Evolutionary conservation across 35 echinoderm and acorn worm species (phyloP).

Genomic region (Apostichopus japonicus): DNA sequence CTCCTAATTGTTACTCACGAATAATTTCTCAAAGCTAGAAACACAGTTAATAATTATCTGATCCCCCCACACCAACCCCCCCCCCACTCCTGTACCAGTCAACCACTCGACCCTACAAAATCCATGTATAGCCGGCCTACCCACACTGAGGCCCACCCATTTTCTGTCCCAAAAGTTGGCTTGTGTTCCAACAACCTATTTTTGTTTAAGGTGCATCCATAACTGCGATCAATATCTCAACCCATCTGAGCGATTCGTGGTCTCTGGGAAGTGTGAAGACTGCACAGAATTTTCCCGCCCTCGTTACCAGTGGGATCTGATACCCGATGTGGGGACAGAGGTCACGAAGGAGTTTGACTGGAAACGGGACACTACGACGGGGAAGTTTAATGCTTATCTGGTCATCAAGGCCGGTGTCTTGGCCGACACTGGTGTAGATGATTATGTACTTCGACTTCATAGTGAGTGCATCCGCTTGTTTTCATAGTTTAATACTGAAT

Average conservation of each 20-base stretch:
- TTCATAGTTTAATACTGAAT: neutral
- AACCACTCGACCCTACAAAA: too few species aligned
- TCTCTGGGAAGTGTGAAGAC: conserved; percentile 79
- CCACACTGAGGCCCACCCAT: too few species aligned
- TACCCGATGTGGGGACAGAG: neutral
- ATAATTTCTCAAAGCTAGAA: too few species aligned
- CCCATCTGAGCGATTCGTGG: conserved; percentile 77
- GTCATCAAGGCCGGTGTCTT: conserved; percentile 61
- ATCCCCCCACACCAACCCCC: too few species aligned
- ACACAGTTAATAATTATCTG: too few species aligned
- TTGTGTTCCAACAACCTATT: neutral
- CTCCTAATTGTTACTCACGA: too few species aligned
- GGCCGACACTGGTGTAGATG: neutral
- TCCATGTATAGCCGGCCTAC: too few species aligned
- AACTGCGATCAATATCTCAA: conserved; percentile 85
- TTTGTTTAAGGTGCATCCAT: conserved; percentile 69
- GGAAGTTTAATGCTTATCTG: conserved; percentile 65
- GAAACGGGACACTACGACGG: conserved; percentile 74
- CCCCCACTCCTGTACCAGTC: too few species aligned
- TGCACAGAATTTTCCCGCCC: conserved; percentile 74
- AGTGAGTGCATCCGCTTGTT: conserved; percentile 48
- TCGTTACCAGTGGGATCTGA: conserved; percentile 56
- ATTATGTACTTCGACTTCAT: conserved; percentile 56
- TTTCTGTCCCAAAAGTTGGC: too few species aligned
- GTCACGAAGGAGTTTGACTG: conserved; percentile 37